Evolutionary conservation across 2,113 vertebrate species (phyloP), one percentile per base, ranked within the genome.

Genomic region (Toxotes chatareus): DNA sequence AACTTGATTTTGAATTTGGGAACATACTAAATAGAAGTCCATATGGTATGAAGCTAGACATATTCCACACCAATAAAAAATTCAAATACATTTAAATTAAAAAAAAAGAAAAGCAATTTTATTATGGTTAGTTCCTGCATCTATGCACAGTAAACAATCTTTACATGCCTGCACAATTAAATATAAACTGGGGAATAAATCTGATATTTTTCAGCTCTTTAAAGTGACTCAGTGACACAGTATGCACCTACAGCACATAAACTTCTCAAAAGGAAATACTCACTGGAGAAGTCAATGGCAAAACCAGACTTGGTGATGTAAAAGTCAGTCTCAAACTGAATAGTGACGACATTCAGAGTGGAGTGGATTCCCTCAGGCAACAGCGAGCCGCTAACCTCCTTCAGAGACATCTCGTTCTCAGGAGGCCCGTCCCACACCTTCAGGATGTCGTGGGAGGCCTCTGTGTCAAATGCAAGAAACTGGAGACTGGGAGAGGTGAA

Each of bases 221-320:
- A 31, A 3, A 23, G 42, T 3, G 21, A 79, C 49, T 46, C 42
- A 44, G 7, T 17, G 21, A 79, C 49, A 46, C 42, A 44, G 7
- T 17, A 55, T 6, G 46, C 19, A 47, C 44, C 5, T 17, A 57
- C 17, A 44, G 14, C 27, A 27, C 17, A 34, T 61, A 7, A 27
- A 60, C 16, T 14, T 23, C 9, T 76, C 36, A 4, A 34, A 13
- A 51, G 23, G n/a, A 83, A 40, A 64, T 44, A 96, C 97, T 97
- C 92, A 99, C 98, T 99, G 92, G 98, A 99, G 94, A 99, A 99
- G 82, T 99, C 97, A 78, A 99, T 98, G 80, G 98, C 98, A 38
- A 99, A 99, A 88, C 98, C 98, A 47, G 98, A 99, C 93, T 99
- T 99, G 93, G 98, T 99, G 93, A 99, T 99, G 84, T 99, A 99